Conservation (phyloP, 1,140 invertebrate species). For the Laupala kohalensis region DNA sequence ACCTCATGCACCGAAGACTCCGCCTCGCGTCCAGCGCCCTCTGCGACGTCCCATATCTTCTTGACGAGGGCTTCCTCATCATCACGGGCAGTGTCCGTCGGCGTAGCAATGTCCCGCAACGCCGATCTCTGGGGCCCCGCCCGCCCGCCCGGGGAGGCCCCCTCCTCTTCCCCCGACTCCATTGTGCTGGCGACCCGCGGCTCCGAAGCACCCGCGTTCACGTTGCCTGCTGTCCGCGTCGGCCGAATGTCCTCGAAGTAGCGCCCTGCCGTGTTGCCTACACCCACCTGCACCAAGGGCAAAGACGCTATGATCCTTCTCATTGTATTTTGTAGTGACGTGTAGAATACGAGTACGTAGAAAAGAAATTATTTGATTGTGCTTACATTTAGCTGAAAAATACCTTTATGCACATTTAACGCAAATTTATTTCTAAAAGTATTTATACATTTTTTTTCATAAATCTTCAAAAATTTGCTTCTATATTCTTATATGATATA, state of each 20-base stretch:
- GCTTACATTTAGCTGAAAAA: no score
- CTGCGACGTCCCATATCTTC: background rate
- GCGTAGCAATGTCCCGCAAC: background rate
- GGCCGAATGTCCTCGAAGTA: background rate
- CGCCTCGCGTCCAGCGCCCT: background rate
- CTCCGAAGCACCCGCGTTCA: no score
- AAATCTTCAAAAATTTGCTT: no score
- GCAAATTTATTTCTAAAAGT: no score
- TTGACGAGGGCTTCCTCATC: background rate
- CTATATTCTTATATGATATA: no score
- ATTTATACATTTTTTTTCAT: no score
- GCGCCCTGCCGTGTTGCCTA: background rate
- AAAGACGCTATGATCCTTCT: background rate
- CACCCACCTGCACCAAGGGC: background rate
- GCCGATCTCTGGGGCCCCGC: background rate
- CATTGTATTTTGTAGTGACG: no score
- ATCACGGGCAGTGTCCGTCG: background rate
- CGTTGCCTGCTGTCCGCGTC: background rate
- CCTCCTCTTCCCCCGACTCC: background rate
- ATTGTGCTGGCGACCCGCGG: background rate
- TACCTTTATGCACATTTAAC: no score
- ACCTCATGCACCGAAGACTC: no score
- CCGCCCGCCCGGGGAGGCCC: background rate
- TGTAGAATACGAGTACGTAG: no score
- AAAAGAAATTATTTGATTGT: no score